Percentiles rank a stretch among this genome's conserved stretches.
phyloP scores from a whole-genome alignment of 2,797 vertebrate genomes.

The Chrosomus eos region DNA sequence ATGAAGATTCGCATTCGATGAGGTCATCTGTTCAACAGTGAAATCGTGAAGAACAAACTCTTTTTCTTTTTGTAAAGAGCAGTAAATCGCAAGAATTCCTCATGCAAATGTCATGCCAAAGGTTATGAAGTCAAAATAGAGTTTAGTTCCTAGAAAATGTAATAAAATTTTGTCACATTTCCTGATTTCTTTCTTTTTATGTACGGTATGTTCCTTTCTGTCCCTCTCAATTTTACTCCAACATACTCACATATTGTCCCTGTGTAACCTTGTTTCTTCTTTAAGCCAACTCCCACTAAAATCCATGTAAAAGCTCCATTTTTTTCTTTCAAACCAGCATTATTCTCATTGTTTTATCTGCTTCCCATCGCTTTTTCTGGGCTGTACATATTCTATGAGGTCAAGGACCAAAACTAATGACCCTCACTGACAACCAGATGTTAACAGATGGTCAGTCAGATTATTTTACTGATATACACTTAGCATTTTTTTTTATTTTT shows the following conservation, averaged over 20 bases:
- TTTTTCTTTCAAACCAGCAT: not conserved
- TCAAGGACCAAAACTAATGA: not conserved
- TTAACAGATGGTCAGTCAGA: too few relatives aligned
- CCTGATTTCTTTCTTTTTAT: slow-evolving; percentile 3
- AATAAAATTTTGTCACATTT: not conserved
- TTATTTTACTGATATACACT: not conserved
- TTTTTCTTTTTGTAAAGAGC: slow-evolving; percentile 21
- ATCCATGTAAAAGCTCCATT: not conserved
- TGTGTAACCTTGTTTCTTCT: not conserved
- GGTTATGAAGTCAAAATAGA: slow-evolving; percentile 1
- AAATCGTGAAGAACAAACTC: not conserved
- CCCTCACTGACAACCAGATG: not conserved
- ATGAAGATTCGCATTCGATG: not conserved
- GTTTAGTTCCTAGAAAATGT: slow-evolving; percentile 6
- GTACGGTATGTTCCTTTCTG: not conserved
- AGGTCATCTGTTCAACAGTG: slow-evolving; percentile 30
- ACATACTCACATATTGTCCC: not conserved
- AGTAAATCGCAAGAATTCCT: slow-evolving; percentile 27
- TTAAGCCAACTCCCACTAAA: not conserved
- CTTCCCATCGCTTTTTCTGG: not conserved
- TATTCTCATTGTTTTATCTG: not conserved
- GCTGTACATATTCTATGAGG: not conserved
- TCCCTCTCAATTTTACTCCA: slow-evolving; percentile 9
- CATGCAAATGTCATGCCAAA: not conserved
- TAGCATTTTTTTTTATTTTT: too few relatives aligned